Evolutionary conservation across 2,113 vertebrate genomes (phyloP).

Genomic region (Astatotilapia flaviijosephi): DNA sequence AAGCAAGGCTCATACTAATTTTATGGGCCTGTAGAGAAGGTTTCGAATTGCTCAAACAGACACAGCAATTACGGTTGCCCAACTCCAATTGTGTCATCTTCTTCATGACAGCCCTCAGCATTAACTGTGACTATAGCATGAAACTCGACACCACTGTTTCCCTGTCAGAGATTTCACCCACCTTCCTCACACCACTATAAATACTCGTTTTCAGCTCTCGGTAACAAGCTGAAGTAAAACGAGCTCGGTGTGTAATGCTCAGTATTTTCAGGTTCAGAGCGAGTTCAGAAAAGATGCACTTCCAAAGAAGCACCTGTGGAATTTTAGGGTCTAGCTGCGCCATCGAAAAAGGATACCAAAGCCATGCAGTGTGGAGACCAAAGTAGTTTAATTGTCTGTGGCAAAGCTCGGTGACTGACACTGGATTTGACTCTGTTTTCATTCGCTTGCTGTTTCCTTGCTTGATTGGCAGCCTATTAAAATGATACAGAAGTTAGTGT

Average conservation of each 20-base stretch:
- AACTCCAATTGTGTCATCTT: background rate
- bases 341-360: background rate
- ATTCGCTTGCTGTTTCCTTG: background rate
- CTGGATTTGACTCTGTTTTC: constrained; percentile 14
- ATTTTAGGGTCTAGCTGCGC: background rate
- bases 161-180: constrained; percentile 2
- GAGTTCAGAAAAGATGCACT: constrained; percentile 14
- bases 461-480: constrained; percentile 63
- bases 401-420: constrained; percentile 13
- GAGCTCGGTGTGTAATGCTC: background rate
- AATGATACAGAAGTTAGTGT: constrained; percentile 58
- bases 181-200: background rate
- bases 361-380: background rate
- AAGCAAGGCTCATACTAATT: background rate
- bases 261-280: constrained; percentile 27
- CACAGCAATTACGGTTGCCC: background rate
- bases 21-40: background rate
- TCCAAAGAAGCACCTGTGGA: constrained; percentile 10
- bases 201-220: background rate
- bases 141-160: background rate
- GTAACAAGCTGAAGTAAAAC: constrained; percentile 18
- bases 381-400: constrained; percentile 9
- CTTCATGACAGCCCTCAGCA: background rate
- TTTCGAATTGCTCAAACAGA: background rate
- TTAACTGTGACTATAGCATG: background rate